These are phyloP conservation scores for Sisor rabdophorus DNA, from an alignment of 2,113 vertebrate species.

Conservation along the genomic window DNA sequence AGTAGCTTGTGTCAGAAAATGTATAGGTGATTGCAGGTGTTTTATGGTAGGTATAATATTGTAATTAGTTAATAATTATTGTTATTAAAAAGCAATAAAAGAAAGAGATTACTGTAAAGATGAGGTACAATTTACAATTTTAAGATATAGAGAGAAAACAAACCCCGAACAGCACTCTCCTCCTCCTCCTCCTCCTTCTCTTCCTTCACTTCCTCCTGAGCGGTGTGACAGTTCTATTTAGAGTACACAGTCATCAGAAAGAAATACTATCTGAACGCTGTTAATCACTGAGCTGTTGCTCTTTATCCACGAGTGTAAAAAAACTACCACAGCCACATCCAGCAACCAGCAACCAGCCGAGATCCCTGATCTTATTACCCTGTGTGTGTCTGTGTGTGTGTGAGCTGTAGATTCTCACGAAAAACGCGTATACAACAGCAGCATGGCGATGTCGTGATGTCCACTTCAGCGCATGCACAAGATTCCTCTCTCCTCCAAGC, in stretches of 20 bases:
- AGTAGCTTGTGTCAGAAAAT: background rate
- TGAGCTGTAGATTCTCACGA: background rate
- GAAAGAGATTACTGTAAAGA: background rate
- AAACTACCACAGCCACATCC: no score
- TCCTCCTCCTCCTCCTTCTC: background rate
- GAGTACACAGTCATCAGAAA: background rate
- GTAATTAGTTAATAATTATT: background rate
- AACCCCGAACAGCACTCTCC: background rate
- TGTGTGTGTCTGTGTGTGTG: background rate
- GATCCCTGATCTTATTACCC: background rate
- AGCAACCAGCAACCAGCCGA: background rate
- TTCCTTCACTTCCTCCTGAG: background rate
- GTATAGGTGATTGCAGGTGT: no score
- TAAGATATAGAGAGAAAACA: background rate
- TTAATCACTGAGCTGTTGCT: background rate
- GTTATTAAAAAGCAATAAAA: background rate
- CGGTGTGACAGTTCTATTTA: background rate
- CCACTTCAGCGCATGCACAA: constrained; percentile 26
- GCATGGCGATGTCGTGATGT: constrained; percentile 16
- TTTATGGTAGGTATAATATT: no score
- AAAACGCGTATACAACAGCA: background rate
- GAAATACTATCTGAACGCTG: background rate
- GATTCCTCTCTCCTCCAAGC: constrained; percentile 22
- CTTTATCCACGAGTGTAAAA: background rate
- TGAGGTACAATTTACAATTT: background rate